phyloP scores from a whole-genome alignment of 2,888 invertebrate species.

The Phymatocera aterrima region DNA sequence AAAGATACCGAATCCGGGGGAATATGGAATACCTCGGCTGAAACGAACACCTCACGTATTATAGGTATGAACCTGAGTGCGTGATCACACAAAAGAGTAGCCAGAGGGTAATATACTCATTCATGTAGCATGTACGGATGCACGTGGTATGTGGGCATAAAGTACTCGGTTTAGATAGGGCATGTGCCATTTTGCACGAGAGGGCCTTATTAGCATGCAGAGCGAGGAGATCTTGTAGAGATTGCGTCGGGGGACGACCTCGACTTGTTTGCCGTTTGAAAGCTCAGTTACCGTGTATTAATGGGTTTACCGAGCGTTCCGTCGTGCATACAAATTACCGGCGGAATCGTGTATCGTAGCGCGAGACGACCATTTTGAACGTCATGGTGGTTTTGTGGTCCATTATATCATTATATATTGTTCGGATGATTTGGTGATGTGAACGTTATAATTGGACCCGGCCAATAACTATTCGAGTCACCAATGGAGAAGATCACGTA shows the following conservation, averaged over 20 bases:
- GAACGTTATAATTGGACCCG: slow-evolving; percentile 8
- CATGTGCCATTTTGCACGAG: slow-evolving; percentile 43
- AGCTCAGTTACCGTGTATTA: slow-evolving; percentile 43
- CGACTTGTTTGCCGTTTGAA: slow-evolving; percentile 45
- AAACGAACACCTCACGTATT: not conserved
- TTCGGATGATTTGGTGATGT: not conserved
- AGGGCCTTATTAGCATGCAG: slow-evolving; percentile 43
- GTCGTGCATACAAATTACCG: slow-evolving; percentile 34
- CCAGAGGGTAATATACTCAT: slow-evolving; percentile 3
- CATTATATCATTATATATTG: slow-evolving; percentile 23
- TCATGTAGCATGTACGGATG: not conserved
- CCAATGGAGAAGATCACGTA: slow-evolving; percentile 10
- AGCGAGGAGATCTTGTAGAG: slow-evolving; percentile 43
- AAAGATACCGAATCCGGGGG: not conserved
- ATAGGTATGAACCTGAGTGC: not conserved
- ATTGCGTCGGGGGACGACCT: slow-evolving; percentile 43
- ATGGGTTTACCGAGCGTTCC: slow-evolving; percentile 39
- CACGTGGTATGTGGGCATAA: too few relatives aligned
- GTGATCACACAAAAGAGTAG: not conserved
- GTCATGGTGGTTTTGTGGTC: slow-evolving; percentile 26
- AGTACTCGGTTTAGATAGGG: slow-evolving; percentile 20
- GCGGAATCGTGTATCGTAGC: too few relatives aligned
- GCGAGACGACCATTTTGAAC: slow-evolving; percentile 35
- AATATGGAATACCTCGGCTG: not conserved
- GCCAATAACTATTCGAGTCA: not conserved